A percentile compares a stretch with the other conserved stretches of the same genome.
Evolutionary conservation across 2,113 vertebrate genomes (phyloP).

Genomic region (Cochlearius cochlearius): DNA sequence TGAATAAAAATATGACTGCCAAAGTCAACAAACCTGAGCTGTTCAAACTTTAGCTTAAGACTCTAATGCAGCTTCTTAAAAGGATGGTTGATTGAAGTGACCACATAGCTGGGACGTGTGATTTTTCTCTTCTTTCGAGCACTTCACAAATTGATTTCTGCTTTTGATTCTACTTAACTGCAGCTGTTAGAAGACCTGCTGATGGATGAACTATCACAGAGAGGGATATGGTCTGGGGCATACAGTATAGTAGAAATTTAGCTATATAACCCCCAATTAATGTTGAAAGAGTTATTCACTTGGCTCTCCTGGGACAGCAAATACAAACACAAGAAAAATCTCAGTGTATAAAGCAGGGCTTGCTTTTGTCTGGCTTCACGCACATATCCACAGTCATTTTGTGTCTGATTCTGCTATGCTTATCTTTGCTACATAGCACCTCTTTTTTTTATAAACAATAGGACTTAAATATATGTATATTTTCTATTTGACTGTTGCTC

Average conservation of each 20-base stretch:
- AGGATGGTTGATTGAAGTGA: not conserved
- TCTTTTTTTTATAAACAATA: not conserved
- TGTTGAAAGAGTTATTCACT: not conserved
- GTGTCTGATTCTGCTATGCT: not conserved
- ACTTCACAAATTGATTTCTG: conserved; percentile 1
- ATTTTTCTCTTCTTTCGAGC: not conserved
- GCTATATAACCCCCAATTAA: not conserved
- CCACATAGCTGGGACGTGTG: not conserved
- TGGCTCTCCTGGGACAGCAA: not conserved
- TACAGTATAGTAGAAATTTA: not conserved
- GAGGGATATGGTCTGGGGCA: not conserved
- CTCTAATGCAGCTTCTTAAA: not conserved
- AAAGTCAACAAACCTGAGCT: not conserved
- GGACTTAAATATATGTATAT: not conserved
- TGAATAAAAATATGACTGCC: not conserved
- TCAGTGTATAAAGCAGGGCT: not conserved
- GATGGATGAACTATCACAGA: not conserved
- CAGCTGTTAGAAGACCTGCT: not conserved
- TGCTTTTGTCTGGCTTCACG: not conserved
- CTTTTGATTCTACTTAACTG: not conserved
- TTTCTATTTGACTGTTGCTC: not conserved
- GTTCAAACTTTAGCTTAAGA: not conserved
- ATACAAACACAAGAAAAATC: not conserved
- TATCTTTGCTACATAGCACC: not conserved
- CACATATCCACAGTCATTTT: not conserved